A percentile compares a stretch with the other conserved stretches of the same genome.
Conservation (phyloP, 1,140 invertebrate genomes). For the Chironomus tepperi region DNA sequence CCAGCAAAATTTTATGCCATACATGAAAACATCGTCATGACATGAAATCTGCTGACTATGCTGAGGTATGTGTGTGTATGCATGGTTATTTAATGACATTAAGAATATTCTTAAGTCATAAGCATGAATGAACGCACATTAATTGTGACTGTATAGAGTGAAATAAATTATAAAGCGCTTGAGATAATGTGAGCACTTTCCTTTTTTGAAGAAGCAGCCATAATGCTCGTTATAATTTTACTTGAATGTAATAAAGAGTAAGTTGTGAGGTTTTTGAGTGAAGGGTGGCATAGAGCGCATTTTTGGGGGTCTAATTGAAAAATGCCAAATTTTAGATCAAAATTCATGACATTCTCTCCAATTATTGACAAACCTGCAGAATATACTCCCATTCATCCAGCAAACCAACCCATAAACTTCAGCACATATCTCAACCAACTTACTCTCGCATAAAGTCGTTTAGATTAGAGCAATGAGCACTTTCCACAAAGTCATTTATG, state of each 20-base stretch:
- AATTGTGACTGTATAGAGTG: not conserved
- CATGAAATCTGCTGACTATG: not conserved
- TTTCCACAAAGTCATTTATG: not conserved
- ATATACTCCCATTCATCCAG: no score
- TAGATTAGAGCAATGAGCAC: not conserved
- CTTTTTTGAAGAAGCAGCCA: not conserved
- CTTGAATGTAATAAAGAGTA: not conserved
- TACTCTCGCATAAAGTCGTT: not conserved
- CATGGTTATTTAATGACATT: not conserved
- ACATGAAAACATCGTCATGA: no score
- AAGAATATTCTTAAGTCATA: not conserved
- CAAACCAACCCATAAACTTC: no score
- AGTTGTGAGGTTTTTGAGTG: no score
- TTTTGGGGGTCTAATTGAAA: no score
- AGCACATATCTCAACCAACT: not conserved
- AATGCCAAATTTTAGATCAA: no score
- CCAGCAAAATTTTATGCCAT: not conserved
- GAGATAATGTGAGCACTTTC: not conserved
- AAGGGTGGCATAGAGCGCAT: no score
- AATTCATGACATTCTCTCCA: no score
- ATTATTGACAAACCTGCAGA: no score
- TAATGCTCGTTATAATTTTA: not conserved
- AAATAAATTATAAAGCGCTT: constrained; percentile 9
- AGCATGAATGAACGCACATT: not conserved
- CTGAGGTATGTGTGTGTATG: not conserved